These are phyloP conservation scores for Acropora yongei DNA, from an alignment of 64 coral and sea anemone genomes.

Conservation along the genomic window DNA sequence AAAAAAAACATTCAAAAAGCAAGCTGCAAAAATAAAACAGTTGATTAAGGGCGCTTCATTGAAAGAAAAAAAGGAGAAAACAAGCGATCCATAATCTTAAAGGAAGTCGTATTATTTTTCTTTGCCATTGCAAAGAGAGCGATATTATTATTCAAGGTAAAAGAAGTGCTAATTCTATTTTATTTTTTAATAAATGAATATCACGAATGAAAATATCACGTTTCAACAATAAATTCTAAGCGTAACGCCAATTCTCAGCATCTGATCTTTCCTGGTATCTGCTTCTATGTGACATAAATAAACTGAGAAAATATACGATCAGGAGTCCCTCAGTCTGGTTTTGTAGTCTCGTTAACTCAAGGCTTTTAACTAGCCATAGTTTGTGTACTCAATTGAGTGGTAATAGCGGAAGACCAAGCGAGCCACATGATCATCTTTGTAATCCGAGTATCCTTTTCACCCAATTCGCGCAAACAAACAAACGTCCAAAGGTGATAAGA, in stretches of 20 bases:
- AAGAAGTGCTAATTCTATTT: not conserved
- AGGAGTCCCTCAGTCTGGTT: slow-evolving; percentile 38
- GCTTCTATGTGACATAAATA: not conserved
- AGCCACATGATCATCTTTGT: slow-evolving; percentile 95
- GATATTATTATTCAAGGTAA: not conserved
- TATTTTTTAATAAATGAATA: not conserved
- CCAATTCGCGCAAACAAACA: slow-evolving; percentile 85
- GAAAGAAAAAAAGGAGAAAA: not conserved
- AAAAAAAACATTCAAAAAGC: slow-evolving; percentile 57
- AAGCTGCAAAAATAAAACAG: slow-evolving; percentile 42
- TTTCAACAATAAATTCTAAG: no score
- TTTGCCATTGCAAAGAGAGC: not conserved
- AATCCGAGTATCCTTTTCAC: slow-evolving; percentile 95
- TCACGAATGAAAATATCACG: not conserved
- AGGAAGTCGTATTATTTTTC: not conserved
- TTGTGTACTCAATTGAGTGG: slow-evolving; percentile 92
- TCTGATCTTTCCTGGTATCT: not conserved
- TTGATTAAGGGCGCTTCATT: slow-evolving; percentile 32
- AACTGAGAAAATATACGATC: slow-evolving; percentile 15
- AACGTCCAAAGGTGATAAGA: slow-evolving; percentile 93
- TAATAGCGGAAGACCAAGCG: slow-evolving; percentile 95
- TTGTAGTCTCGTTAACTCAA: slow-evolving; percentile 62
- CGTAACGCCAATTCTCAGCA: not conserved
- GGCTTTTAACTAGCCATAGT: slow-evolving; percentile 88
- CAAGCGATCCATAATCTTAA: not conserved